Conservation (phyloP, 2,797 vertebrate genomes). For the Tokudaia tokunoshimensis region DNA sequence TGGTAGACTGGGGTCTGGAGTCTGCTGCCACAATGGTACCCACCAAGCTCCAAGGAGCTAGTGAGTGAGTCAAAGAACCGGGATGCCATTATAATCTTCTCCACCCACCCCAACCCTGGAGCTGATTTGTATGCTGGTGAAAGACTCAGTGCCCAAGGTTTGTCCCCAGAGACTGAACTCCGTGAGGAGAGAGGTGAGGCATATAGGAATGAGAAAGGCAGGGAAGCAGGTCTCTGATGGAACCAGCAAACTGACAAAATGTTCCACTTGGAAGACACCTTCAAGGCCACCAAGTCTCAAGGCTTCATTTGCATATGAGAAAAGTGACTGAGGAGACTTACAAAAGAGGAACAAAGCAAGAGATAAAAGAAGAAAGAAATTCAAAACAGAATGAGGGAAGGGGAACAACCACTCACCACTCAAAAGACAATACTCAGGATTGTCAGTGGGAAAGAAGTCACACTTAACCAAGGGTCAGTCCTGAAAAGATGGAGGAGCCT, state of each 20-base stretch:
- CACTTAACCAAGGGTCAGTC: not conserved
- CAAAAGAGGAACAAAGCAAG: not conserved
- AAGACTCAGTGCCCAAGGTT: not conserved
- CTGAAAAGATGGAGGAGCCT: not conserved
- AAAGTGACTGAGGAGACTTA: not conserved
- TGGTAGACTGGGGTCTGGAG: not conserved
- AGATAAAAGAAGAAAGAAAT: not conserved
- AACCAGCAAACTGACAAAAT: not conserved
- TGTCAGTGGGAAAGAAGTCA: not conserved
- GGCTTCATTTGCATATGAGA: constrained; percentile 9
- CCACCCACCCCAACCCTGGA: not conserved
- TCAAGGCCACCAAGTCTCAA: not conserved
- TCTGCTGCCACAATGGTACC: not conserved
- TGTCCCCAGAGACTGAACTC: not conserved
- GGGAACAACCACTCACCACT: not conserved
- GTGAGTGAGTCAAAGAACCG: not conserved
- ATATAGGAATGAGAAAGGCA: not conserved
- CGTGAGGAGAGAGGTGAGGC: not conserved
- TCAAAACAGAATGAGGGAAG: not conserved
- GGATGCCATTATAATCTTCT: not conserved
- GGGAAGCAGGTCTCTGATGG: not conserved
- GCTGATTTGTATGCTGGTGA: not conserved
- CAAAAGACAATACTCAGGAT: not conserved
- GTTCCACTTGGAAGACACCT: not conserved
- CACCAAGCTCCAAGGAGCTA: not conserved